These are phyloP conservation scores for Pegea sp. DNA, from an alignment of 23 tunicate genomes.

Conservation along the genomic window DNA sequence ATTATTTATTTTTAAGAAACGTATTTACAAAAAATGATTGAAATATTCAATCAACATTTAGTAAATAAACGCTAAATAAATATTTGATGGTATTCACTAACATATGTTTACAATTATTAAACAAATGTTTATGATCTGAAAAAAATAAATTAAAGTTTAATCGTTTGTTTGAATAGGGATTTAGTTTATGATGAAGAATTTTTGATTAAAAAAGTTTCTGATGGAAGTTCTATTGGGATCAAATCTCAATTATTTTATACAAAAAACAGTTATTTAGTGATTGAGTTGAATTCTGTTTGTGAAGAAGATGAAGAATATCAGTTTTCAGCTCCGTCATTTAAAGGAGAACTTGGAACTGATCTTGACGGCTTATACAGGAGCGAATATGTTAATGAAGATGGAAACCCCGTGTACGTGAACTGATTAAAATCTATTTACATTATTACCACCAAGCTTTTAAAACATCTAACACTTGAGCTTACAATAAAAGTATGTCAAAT, in stretches of 20 bases:
- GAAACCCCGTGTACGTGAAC: conserved; percentile 16
- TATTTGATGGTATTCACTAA: no score
- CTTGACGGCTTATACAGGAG: conserved; percentile 52
- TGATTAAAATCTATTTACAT: background rate
- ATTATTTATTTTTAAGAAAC: no score
- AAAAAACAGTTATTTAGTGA: conserved; percentile 29
- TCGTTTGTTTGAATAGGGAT: conserved; percentile 10
- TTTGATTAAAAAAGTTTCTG: conserved; percentile 1
- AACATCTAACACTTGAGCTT: background rate
- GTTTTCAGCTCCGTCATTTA: conserved; percentile 5
- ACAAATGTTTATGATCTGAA: no score
- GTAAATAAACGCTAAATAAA: no score
- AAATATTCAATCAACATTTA: no score
- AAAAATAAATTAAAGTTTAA: no score
- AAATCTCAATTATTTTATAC: background rate
- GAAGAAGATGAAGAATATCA: conserved; percentile 16
- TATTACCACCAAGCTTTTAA: no score
- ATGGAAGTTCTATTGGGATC: conserved; percentile 4
- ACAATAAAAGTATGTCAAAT: background rate
- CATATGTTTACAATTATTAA: no score
- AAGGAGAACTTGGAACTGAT: conserved; percentile 38
- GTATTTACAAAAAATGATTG: no score
- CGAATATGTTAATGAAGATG: conserved; percentile 30
- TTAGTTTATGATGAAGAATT: conserved; percentile 5
- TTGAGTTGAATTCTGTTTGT: conserved; percentile 17